Percentiles rank a stretch among this genome's conserved stretches.
phyloP scores from a whole-genome alignment of 2,113 vertebrate species.

The Macroglossus sobrinus region DNA sequence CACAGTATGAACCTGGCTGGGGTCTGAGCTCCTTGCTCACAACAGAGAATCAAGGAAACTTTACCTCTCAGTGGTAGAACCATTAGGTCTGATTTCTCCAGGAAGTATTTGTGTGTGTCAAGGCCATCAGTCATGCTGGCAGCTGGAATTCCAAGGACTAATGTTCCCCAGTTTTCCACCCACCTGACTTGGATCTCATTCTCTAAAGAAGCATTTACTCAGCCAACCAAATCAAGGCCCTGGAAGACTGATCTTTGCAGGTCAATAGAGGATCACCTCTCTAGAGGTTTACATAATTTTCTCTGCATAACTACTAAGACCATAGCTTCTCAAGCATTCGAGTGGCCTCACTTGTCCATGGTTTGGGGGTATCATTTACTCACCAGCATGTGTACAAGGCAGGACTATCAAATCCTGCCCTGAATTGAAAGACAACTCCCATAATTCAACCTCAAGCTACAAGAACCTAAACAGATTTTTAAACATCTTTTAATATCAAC shows the following conservation, averaged over 20 bases:
- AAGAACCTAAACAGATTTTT: not conserved
- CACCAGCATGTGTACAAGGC: not conserved
- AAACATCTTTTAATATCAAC: not conserved
- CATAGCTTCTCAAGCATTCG: not conserved
- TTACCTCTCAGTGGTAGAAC: not conserved
- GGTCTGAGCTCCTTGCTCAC: not conserved
- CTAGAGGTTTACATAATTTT: slow-evolving; percentile 49
- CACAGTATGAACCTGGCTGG: not conserved
- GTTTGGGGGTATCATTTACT: not conserved
- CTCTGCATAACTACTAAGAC: slow-evolving; percentile 34
- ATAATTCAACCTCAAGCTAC: not conserved
- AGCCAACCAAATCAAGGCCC: slow-evolving; percentile 60
- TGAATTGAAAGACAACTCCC: not conserved
- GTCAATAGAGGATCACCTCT: not conserved
- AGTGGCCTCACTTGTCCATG: not conserved
- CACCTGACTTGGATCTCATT: slow-evolving; percentile 21
- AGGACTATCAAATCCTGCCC: not conserved
- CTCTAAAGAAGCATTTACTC: slow-evolving; percentile 63
- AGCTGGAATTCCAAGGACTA: not conserved
- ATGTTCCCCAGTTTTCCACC: not conserved
- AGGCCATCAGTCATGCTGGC: slow-evolving; percentile 46
- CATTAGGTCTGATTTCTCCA: slow-evolving; percentile 26
- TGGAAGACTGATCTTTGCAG: slow-evolving; percentile 39
- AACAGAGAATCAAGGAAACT: not conserved
- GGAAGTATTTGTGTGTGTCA: not conserved